Base-by-base conservation (phyloP, 2,888 invertebrate genomes). In the Hyposoter didymator region DNA sequence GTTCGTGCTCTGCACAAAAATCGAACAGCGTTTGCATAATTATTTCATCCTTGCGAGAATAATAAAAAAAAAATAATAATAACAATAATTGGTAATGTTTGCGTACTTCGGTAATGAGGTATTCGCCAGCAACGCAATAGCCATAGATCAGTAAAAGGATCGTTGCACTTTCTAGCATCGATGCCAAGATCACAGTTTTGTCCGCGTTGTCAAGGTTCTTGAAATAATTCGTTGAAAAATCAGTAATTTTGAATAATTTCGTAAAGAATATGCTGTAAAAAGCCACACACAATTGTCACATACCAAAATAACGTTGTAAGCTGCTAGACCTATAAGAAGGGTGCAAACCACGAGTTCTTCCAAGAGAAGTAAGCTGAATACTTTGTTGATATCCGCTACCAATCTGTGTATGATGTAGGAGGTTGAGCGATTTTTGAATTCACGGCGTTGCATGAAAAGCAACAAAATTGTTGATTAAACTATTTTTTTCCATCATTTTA, bases 101-200 rank as follows among this genome's bases (percentile, higher is more conserved):
- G 8, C 74, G 39, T 83, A 86, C 86, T 82, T 86, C 86, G 35
- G 22, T 39, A 52, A 84, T 86, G 32, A 84, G 76, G 69, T 78
- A 86, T 84, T 86, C 84, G 45, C 86, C 86, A 4, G 86, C 86
- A 22, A 80, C 75, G 78, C 87, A 87, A 43, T 87, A 87, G 49
- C 82, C 87, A 49, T 82, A 87, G 49, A 87, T 82, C 76, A 87
- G 22, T 62, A 85, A 67, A 17, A 85, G 64, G 69, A 87, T 78
- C 32, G 87, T 87, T 19, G 74, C 17, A 19, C 79, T 79, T 19
- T 84, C 81, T 12, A 82, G 55, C 28, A 86, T 35, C 47, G 78
- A 86, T 12, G 84, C 70, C 7, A 86, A 28, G 12, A 84, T 73
- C 10, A 82, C 67, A 12, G 79, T 69, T 43, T 78, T 86, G 55